These are phyloP conservation scores for Ifrita kowaldi DNA, from an alignment of 2,113 vertebrate genomes.

Conservation along the genomic window DNA sequence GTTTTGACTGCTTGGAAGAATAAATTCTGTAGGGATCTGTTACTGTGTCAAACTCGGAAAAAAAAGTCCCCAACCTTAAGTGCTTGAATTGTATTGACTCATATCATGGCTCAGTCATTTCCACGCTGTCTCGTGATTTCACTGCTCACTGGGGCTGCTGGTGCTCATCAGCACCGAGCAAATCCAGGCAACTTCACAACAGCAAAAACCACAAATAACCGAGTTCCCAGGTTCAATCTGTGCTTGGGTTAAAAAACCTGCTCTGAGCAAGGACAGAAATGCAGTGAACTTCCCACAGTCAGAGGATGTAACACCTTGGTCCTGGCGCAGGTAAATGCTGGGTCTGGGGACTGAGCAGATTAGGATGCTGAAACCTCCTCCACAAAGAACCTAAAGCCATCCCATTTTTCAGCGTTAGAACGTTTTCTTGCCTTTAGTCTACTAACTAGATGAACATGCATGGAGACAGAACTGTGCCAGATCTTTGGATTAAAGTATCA, in stretches of 20 bases:
- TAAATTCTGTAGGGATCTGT: slow-evolving; percentile 17
- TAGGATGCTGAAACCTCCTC: not conserved
- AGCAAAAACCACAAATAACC: not conserved
- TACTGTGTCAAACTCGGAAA: not conserved
- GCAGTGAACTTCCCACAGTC: not conserved
- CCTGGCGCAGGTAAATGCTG: not conserved
- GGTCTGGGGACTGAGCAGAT: not conserved
- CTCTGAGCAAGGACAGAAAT: not conserved
- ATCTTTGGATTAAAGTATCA: not conserved
- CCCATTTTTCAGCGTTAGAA: not conserved
- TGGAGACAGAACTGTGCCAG: not conserved
- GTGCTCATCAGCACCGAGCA: not conserved
- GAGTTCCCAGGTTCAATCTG: not conserved
- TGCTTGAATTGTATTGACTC: not conserved
- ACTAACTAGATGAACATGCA: not conserved
- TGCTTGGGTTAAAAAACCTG: not conserved
- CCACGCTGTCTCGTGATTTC: not conserved
- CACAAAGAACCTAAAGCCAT: not conserved
- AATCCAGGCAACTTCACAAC: not conserved
- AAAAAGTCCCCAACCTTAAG: not conserved
- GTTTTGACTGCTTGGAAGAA: slow-evolving; percentile 41
- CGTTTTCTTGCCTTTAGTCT: not conserved
- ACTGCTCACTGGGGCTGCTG: not conserved
- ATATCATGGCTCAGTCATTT: not conserved
- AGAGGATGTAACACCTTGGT: not conserved